phyloP scores from a whole-genome alignment of 2,888 invertebrate species.

The Chalcis sispes region DNA sequence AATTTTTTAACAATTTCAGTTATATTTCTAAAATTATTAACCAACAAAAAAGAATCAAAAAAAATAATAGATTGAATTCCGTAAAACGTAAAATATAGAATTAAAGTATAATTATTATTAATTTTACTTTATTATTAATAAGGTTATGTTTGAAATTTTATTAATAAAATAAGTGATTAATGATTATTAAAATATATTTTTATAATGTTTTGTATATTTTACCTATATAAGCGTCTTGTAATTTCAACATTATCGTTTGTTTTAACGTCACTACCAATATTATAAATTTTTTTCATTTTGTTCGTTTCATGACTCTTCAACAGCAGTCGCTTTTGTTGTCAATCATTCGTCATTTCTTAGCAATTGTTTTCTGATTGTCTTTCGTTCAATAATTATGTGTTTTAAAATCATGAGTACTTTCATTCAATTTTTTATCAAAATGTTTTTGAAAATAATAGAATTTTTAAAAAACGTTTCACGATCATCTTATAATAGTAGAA shows the following conservation, averaged over 20 bases:
- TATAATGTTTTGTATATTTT: conserved; percentile 12
- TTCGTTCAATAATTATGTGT: conserved; percentile 3
- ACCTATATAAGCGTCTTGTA: conserved; percentile 80
- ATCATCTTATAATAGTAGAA: too few relatives aligned
- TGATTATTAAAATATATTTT: not conserved
- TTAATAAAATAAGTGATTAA: conserved; percentile 8
- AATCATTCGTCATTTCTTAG: conserved; percentile 32
- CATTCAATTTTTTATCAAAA: too few relatives aligned
- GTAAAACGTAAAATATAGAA: not conserved
- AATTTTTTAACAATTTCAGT: conserved; percentile 82
- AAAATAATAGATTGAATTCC: conserved; percentile 11
- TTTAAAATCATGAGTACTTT: conserved; percentile 2
- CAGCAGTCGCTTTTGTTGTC: conserved; percentile 35
- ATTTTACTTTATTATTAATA: not conserved
- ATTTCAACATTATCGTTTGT: conserved; percentile 78
- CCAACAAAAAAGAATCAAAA: not conserved
- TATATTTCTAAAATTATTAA: conserved; percentile 40
- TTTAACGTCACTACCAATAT: conserved; percentile 77
- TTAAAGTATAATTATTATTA: too few relatives aligned
- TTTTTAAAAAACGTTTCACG: too few relatives aligned
- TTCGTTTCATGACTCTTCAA: conserved; percentile 37
- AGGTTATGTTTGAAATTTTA: conserved; percentile 38
- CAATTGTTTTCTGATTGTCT: conserved; percentile 25
- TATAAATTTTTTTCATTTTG: conserved; percentile 78
- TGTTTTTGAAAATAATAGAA: too few relatives aligned